Evolutionary conservation across 2,888 invertebrate genomes (phyloP), one percentile per base, ranked within the genome.

Genomic region (Aphidius colemani): DNA sequence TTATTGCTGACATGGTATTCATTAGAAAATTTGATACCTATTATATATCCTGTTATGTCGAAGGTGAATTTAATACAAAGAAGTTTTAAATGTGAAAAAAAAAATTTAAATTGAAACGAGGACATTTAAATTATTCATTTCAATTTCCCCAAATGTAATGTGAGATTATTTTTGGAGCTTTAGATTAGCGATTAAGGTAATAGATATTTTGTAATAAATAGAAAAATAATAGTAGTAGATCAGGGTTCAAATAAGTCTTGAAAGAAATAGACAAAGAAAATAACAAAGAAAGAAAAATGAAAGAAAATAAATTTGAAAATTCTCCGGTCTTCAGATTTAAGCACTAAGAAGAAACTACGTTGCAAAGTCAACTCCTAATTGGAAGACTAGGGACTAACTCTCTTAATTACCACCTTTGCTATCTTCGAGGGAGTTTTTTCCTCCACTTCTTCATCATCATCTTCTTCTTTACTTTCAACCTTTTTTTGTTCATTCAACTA

Each of bases 391-490:
- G 79, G 79, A 82, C 83, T 82, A 83, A 83, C 84, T 84, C 84
- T 84, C 84, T 84, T 84, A 85, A 85, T 85, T 85, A 84, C 84
- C 83, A 81, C 78, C 79, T 78, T 75, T 72, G 72, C 74, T 76
- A 75, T 77, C 79, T 77, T 72, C 69, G 72, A 71, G 30, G 65
- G 64, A 40, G 55, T 51, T 50, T 46, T 57, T 61, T 72, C 70
- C 63, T 65, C 67, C 61, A 63, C 63, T 69, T 70, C 55, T 64
- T 45, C 56, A 45, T 30, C 63, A 30, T 30, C 30, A 2, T 45
- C n/a, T 45, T 46, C 46, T 30, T 30, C 39, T 45, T 46, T 18
- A 39, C 46, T 39, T 46, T 7, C 55, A 55, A 50, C 53, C 63
- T 63, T 63, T 63, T 60, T 56, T 58, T 58, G n/a, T 63, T 30